Evolutionary conservation across 2,797 vertebrate genomes (phyloP).

Genomic region (Hippoglossus hippoglossus): DNA sequence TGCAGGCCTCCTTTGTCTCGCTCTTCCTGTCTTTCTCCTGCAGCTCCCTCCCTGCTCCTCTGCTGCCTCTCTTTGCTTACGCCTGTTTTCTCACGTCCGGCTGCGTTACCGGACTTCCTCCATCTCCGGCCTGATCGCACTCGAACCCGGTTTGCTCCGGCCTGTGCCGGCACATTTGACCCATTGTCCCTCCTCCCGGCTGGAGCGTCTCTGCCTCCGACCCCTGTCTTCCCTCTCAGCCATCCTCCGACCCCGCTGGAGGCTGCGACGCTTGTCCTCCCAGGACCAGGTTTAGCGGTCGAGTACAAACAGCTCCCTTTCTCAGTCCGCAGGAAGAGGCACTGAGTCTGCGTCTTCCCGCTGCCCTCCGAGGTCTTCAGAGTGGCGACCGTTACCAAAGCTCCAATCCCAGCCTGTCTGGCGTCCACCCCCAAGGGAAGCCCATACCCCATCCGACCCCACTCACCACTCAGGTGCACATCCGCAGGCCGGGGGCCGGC

Average conservation of each 20-base stretch:
- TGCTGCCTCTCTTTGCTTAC: slow-evolving; percentile 47
- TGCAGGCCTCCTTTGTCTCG: slow-evolving; percentile 62
- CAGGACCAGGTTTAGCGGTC: slow-evolving; percentile 63
- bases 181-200: slow-evolving; percentile 48
- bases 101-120: slow-evolving; percentile 79
- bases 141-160: slow-evolving; percentile 66
- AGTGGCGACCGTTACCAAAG: slow-evolving; percentile 84
- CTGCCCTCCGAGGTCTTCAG: slow-evolving; percentile 83
- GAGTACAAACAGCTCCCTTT: slow-evolving; percentile 82
- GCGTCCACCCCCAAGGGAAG: slow-evolving; percentile 67
- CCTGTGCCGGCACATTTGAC: slow-evolving; percentile 38
- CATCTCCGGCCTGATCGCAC: slow-evolving; percentile 80
- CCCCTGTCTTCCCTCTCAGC: slow-evolving; percentile 72
- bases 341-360: slow-evolving; percentile 84
- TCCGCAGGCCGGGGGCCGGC: slow-evolving; percentile 68
- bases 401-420: slow-evolving; percentile 78
- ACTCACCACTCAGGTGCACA: slow-evolving; percentile 67
- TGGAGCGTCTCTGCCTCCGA: slow-evolving; percentile 48
- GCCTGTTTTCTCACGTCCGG: slow-evolving; percentile 51
- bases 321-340: slow-evolving; percentile 82
- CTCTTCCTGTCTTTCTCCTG: slow-evolving; percentile 66
- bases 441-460: slow-evolving; percentile 70
- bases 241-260: slow-evolving; percentile 68
- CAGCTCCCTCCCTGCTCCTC: slow-evolving; percentile 47
- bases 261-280: slow-evolving; percentile 5